Base-by-base conservation (phyloP, 1,140 invertebrate species). In the Tetramorium simillimum region DNA sequence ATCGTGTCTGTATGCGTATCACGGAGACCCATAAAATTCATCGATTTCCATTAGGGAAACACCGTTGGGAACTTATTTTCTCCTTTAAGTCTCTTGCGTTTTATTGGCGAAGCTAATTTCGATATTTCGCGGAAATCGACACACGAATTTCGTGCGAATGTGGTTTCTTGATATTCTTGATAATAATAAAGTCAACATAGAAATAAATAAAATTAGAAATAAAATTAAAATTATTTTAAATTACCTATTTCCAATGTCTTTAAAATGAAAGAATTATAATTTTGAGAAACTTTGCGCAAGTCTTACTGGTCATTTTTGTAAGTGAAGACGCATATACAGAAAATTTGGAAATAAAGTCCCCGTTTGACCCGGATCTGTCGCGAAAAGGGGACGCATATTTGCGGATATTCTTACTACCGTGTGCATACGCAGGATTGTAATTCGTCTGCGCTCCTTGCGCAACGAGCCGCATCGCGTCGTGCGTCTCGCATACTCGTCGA, bases 401-500 rank as follows among this genome's bases (percentile, higher is more conserved):
- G 14, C 24, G 10, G 7, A 78, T 49, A 49, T 10, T 14, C 3
- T 43, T 21, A 28, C 56, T 24, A 24, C n/a, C 33, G 24, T 14
- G 16, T 56, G 33, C 60, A 51, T 43, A 53, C 16, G 21, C 78
- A 53, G 33, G 46, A 24, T 72, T 5, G 40, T 58, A 82, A 82
- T 84, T 80, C 33, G 33, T 69, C 28, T 33, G 21, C 14, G 37
- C 40, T 33, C 56, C 51, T 82, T 72, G 51, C 67, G 80, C 51
- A 82, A 58, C 16, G 49, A 10, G 33, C 14, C n/a, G 63, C 28
- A 21, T 49, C 58, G 24, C 75, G 49, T 78, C 53, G 56, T 89
- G 65, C 40, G 88, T 85, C 80, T 77, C 81, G 87, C 89, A 78
- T 88, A 86, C 84, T 87, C 90, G 80, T 91, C 67, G 72, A 77